Percentiles rank a stretch among this genome's conserved stretches.
phyloP scores from a whole-genome alignment of 2,888 invertebrate species.

The Chydorus sphaericus region DNA sequence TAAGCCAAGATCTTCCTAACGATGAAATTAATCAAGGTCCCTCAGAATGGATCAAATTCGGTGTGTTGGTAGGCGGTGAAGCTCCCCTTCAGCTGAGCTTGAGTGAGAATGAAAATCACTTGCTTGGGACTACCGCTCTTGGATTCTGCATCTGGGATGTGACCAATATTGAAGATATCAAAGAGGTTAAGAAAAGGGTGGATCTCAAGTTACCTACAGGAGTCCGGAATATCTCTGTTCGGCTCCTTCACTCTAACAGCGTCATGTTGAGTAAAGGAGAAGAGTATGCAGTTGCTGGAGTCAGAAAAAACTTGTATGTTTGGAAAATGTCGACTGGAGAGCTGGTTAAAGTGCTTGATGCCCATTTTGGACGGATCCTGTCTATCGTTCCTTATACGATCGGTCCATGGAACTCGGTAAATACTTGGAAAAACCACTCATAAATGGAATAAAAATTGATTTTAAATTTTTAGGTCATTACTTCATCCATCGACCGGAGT shows the following conservation, averaged over 20 bases:
- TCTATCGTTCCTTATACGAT: constrained; percentile 74
- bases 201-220: constrained; percentile 34
- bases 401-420: constrained; percentile 65
- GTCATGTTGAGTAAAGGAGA: constrained; percentile 80
- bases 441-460: neutral
- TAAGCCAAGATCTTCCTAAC: neutral
- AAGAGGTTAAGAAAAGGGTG: neutral
- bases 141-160: constrained; percentile 60
- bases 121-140: constrained; percentile 44
- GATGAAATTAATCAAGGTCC: constrained; percentile 13
- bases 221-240: constrained; percentile 81
- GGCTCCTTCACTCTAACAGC: constrained; percentile 77
- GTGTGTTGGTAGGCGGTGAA: constrained; percentile 41
- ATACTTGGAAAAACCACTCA: too few species aligned
- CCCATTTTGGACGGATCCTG: constrained; percentile 92
- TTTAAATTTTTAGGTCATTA: constrained; percentile 49
- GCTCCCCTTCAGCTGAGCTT: constrained; percentile 61
- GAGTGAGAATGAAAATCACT: constrained; percentile 60
- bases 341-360: constrained; percentile 81
- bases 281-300: constrained; percentile 87
- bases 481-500: constrained; percentile 91
- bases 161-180: constrained; percentile 33
- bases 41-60: constrained; percentile 15
- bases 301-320: constrained; percentile 85
- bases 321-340: constrained; percentile 72